Evolutionary conservation across 2,113 vertebrate genomes (phyloP), one percentile per base, ranked within the genome.

Genomic region (Nannospalax galili): DNA sequence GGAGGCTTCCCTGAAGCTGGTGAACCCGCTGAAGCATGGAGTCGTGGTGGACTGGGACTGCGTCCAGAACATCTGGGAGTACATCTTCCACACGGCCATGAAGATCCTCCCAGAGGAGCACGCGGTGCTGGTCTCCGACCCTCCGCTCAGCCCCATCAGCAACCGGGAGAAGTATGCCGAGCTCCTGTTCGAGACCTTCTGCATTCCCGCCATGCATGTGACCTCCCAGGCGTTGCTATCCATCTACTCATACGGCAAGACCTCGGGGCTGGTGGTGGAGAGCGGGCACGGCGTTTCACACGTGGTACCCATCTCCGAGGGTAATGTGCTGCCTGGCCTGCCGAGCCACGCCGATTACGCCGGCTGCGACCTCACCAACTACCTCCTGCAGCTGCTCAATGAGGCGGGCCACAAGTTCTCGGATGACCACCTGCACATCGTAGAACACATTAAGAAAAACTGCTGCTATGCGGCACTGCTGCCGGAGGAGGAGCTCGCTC

Each of bases 401-500:
- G 84, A 97, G 64, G 62, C 88, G 0, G 97, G 97, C 26, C 95
- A 96, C 94, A n/a, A 0, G n/a, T 97, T 98, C 93, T 91, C 85
- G 0, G 96, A 95, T 0, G 91, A 94, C 60, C 97, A 97, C 92
- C 90, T 97, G 72, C 95, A 97, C 74, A 91, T 98, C 42, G 17
- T 97, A 0, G 97, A 98, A 64, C 96, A 98, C 92, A 97, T 98
- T 84, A 98, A 98, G 89, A 97, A 97, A 87, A 96, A 93, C n/a
- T 98, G 96, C 81, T 98, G 98, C 93, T 98, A 97, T 28, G 73
- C 97, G 0, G 92, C 97, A 0, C 64, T 96, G 2, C 20, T 91
- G 81, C 95, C 95, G 0, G 97, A 96, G 0, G 30, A 87, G 3
- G 98, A 98, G 90, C 73, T 77, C 0, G 0, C 22, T 26, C 93